Evolutionary conservation across 2,113 vertebrate species (phyloP).

Genomic region (Phalacrocorax brasilianus): DNA sequence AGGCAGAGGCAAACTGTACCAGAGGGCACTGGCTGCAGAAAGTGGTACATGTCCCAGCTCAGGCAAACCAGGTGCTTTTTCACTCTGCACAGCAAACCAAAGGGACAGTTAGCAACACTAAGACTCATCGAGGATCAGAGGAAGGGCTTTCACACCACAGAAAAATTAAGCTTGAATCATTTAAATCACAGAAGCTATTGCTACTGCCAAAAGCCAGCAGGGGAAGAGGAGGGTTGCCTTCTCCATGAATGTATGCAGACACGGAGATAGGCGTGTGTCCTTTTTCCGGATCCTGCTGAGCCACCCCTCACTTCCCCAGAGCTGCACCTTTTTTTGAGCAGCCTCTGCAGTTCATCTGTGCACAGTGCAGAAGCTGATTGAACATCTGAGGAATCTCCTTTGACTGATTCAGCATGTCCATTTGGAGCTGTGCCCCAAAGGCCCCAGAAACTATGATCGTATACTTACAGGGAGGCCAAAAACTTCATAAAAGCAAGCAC

Average conservation of each 20-base stretch:
- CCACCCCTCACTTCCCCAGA: background rate
- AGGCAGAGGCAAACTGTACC: background rate
- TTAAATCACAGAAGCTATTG: background rate
- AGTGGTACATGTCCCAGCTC: fast-evolving
- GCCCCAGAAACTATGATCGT: background rate
- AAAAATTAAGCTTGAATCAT: background rate
- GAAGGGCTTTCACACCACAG: background rate
- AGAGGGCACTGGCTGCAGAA: background rate
- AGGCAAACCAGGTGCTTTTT: background rate
- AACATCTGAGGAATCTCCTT: background rate
- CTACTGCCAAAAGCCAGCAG: background rate
- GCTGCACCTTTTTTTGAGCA: background rate
- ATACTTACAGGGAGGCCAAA: background rate
- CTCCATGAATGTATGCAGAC: fast-evolving
- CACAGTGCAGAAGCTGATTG: background rate
- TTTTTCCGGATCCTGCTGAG: background rate
- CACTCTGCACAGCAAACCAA: background rate
- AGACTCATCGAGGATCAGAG: background rate
- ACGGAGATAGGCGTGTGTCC: fast-evolving
- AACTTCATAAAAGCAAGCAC: background rate
- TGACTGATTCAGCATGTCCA: background rate
- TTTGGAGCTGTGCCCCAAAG: background rate
- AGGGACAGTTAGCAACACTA: background rate
- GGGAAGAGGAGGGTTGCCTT: background rate
- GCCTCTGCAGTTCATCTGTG: background rate